These are phyloP conservation scores for Chrysolina americana DNA, from an alignment of 2,888 invertebrate genomes.

Conservation along the genomic window DNA sequence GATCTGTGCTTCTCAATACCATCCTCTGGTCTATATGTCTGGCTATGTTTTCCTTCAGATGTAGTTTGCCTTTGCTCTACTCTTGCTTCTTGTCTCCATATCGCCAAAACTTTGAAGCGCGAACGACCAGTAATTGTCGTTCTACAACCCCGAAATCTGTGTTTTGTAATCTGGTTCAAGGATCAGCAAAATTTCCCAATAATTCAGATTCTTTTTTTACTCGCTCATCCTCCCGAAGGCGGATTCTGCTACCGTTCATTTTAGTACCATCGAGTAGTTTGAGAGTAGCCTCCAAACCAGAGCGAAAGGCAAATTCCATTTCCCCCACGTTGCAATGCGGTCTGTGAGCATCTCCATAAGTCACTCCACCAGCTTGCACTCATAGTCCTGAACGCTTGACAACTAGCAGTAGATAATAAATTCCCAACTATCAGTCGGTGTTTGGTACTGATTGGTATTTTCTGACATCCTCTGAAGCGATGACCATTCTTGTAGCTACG, in stretches of 20 bases:
- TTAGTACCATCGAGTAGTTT: slow-evolving; percentile 98
- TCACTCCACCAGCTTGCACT: slow-evolving; percentile 99
- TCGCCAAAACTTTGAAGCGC: no score
- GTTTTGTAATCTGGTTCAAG: no score
- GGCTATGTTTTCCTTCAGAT: no score
- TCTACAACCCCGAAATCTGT: no score
- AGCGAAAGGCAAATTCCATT: slow-evolving; percentile 95
- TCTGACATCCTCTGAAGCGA: slow-evolving; percentile 77
- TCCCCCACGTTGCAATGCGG: slow-evolving; percentile 95
- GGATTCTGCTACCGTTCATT: slow-evolving; percentile 93
- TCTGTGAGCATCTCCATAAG: slow-evolving; percentile 98
- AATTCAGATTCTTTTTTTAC: slow-evolving; percentile 69
- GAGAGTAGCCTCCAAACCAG: slow-evolving; percentile 96
- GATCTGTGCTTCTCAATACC: no score
- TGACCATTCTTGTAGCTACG: slow-evolving; percentile 57
- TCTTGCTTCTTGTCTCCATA: no score
- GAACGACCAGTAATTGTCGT: no score
- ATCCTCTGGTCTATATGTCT: no score
- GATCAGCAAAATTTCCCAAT: no score
- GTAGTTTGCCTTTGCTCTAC: no score
- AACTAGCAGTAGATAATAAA: slow-evolving; percentile 97
- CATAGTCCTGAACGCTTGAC: slow-evolving; percentile 99
- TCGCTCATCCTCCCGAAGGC: slow-evolving; percentile 90
- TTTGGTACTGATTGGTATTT: slow-evolving; percentile 98
- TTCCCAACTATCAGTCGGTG: slow-evolving; percentile 98